Conservation (phyloP, 2,888 invertebrate genomes). For the Euplexia lucipara region DNA sequence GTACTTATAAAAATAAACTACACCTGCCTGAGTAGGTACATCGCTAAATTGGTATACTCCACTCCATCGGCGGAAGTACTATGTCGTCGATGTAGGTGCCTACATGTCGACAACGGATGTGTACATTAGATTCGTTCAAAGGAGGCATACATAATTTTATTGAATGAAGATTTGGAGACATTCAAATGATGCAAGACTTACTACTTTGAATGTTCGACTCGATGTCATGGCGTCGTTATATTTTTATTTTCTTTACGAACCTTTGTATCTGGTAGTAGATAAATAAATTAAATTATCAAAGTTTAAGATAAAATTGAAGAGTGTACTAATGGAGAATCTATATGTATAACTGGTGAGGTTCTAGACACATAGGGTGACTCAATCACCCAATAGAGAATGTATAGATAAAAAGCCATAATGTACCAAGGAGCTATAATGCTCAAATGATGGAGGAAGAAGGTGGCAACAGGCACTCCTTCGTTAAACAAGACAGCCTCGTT, state of each 20-base stretch:
- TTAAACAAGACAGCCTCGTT: no score
- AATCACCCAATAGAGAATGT: no score
- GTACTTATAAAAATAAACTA: no score
- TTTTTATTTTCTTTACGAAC: not conserved
- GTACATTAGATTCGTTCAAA: conserved; percentile 46
- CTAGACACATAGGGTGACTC: no score
- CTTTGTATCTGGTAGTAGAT: not conserved
- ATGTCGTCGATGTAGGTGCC: conserved; percentile 42
- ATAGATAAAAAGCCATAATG: no score
- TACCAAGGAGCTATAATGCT: no score
- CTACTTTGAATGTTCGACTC: conserved; percentile 15
- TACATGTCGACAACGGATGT: conserved; percentile 51
- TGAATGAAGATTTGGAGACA: conserved; percentile 49
- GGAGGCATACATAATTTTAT: conserved; percentile 56
- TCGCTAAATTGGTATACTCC: conserved; percentile 55
- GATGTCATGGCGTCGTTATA: not conserved
- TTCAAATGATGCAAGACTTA: conserved; percentile 16
- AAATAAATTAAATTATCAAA: not conserved
- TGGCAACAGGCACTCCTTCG: no score
- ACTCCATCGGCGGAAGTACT: conserved; percentile 53
- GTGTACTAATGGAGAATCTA: no score
- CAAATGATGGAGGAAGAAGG: no score
- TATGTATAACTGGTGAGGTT: no score
- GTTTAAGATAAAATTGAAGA: not conserved
- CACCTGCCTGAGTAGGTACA: conserved; percentile 28